Evolutionary conservation across 1,140 invertebrate genomes (phyloP).

Genomic region (Kradibia gibbosae): DNA sequence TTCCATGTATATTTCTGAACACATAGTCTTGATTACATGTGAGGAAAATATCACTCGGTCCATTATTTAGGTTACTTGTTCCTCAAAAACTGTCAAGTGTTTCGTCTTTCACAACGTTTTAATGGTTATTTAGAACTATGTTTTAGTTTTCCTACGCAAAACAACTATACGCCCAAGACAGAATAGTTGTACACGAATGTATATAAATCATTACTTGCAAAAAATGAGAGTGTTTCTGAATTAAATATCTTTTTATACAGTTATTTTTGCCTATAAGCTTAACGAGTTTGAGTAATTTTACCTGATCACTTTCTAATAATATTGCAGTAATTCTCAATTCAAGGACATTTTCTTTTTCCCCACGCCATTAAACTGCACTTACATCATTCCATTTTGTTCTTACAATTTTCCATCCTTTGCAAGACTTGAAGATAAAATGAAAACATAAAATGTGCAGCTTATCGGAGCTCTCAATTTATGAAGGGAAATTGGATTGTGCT

Average conservation of each 20-base stretch:
- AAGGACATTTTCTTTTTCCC: not conserved
- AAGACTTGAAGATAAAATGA: slow-evolving; percentile 3
- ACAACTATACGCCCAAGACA: not conserved
- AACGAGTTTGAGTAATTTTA: slow-evolving; percentile 39
- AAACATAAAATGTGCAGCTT: slow-evolving; percentile 31
- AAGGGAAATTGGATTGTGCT: slow-evolving; percentile 44
- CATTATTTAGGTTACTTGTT: slow-evolving; percentile 30
- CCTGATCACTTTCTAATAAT: slow-evolving; percentile 30
- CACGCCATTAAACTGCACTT: not conserved
- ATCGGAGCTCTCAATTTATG: slow-evolving; percentile 40
- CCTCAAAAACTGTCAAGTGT: slow-evolving; percentile 41
- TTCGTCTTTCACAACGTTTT: not conserved
- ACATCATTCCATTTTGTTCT: not conserved
- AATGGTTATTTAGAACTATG: not conserved
- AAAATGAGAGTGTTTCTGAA: slow-evolving; percentile 16
- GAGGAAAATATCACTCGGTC: slow-evolving; percentile 37
- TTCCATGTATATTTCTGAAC: slow-evolving; percentile 24
- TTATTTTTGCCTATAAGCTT: not conserved
- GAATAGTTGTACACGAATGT: not conserved
- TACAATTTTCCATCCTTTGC: slow-evolving; percentile 28
- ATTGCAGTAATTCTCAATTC: slow-evolving; percentile 16
- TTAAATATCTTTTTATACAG: slow-evolving; percentile 32
- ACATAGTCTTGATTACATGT: slow-evolving; percentile 42
- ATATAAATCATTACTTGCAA: too few species aligned
- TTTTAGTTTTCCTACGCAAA: not conserved